These are phyloP conservation scores for Notothenia rossii DNA, from an alignment of 2,113 vertebrate genomes.

Conservation along the genomic window DNA sequence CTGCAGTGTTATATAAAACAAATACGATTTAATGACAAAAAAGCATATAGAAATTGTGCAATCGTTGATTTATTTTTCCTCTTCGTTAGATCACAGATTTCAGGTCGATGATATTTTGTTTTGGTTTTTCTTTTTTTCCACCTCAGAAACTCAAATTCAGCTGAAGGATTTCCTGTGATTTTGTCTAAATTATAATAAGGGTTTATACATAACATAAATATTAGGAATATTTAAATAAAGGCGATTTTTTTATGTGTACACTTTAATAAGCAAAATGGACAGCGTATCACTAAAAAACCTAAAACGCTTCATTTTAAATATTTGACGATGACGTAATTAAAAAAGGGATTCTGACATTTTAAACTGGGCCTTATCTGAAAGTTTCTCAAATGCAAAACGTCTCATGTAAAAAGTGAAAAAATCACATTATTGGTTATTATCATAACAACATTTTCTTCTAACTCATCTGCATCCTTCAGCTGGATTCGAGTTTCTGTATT, in stretches of 20 bases:
- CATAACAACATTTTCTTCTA: constrained; percentile 6
- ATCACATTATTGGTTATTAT: not conserved
- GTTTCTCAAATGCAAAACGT: constrained; percentile 32
- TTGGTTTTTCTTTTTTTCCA: constrained; percentile 59
- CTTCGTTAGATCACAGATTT: constrained; percentile 82
- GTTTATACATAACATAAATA: not conserved
- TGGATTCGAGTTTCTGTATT: constrained; percentile 61
- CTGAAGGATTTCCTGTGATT: constrained; percentile 52
- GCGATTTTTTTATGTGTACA: not conserved
- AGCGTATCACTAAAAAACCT: not conserved
- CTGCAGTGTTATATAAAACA: constrained; percentile 79
- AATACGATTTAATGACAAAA: constrained; percentile 96
- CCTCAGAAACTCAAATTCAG: constrained; percentile 71
- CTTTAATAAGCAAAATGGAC: not conserved
- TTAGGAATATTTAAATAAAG: constrained; percentile 24
- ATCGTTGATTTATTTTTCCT: constrained; percentile 88
- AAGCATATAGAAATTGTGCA: constrained; percentile 96
- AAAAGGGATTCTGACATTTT: not conserved
- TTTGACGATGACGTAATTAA: not conserved
- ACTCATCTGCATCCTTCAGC: constrained; percentile 34
- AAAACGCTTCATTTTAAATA: constrained; percentile 22
- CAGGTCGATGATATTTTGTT: constrained; percentile 76
- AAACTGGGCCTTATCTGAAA: constrained; percentile 24
- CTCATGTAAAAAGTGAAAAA: not conserved
- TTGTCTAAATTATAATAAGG: not conserved